Evolutionary conservation across 2,113 vertebrate species (phyloP), one percentile per base, ranked within the genome.

Genomic region (Aspidoscelis tigris): DNA sequence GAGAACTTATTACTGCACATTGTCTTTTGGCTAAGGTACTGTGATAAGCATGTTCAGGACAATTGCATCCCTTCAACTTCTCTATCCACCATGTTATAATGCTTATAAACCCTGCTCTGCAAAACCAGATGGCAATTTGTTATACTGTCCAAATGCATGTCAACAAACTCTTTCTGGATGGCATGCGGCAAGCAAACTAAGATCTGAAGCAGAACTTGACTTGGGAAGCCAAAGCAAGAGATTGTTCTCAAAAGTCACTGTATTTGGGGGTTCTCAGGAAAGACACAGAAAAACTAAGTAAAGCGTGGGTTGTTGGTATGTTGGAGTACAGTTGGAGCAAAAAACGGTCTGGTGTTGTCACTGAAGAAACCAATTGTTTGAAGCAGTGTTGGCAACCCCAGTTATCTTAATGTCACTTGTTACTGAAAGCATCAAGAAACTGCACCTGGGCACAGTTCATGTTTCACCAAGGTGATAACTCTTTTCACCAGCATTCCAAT

Each of bases 391-490:
- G 50, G 24, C 61, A 43, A 5, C 47, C 4, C 9, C 50, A 44
- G 14, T 43, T 77, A 43, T 20, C 75, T 70, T 58, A 58, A 70
- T 33, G 39, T 61, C 24, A 61, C 41, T 3, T 16, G 47, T 68
- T 84, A 64, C 74, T 22, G 50, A 70, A 77, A 84, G 55, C 39
- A 66, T 58, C 43, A 14, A 10, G 53, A 78, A 78, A 64, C 14
- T 7, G 5, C 18, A 39, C 50, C 55, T 69, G n/a, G 68, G n/a
- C 73, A 58, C 10, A 41, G 76, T 76, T 86, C 44, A 33, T 47
- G 65, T 77, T 71, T 82, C 73, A 11, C 43, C 80, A 64, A 18
- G 58, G 70, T 44, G n/a, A 26, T 64, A 44, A 41, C 73, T 18
- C 66, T 66, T 47, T 70, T 44, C 70, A 68, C 68, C 55, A 39